Conservation (phyloP, 2,113 vertebrate species). For the Amphiprion ocellaris region DNA sequence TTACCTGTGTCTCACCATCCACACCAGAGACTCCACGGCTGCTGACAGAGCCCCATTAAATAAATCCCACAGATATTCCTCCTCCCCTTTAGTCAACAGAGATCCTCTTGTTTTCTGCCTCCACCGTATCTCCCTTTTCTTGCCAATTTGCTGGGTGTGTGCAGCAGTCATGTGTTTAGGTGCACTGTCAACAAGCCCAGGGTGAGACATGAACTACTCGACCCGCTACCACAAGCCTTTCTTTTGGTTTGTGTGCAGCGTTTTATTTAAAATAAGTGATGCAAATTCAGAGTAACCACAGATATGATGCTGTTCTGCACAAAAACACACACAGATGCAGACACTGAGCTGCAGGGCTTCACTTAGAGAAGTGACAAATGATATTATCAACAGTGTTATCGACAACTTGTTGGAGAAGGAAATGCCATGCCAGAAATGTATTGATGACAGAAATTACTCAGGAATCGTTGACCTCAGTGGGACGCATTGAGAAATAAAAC, state of each 20-base stretch:
- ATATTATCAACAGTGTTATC: slow-evolving; percentile 31
- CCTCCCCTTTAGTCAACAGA: slow-evolving; percentile 63
- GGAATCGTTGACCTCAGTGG: slow-evolving; percentile 38
- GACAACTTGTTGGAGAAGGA: slow-evolving; percentile 52
- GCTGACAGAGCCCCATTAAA: slow-evolving; percentile 33
- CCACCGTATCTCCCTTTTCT: slow-evolving; percentile 30
- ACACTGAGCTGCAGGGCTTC: slow-evolving; percentile 12
- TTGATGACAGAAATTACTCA: slow-evolving; percentile 35
- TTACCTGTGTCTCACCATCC: slow-evolving; percentile 40
- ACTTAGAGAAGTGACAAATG: slow-evolving; percentile 34
- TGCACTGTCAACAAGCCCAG: slow-evolving; percentile 21
- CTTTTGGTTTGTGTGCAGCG: neutral
- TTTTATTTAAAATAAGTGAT: slow-evolving; percentile 3
- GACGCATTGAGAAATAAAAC: slow-evolving; percentile 9
- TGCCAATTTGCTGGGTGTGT: slow-evolving; percentile 20
- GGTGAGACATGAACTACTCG: slow-evolving; percentile 24
- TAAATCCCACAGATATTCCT: slow-evolving; percentile 51
- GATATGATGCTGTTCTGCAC: neutral
- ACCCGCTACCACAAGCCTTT: slow-evolving; percentile 3
- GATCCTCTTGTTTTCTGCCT: slow-evolving; percentile 56
- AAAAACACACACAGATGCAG: neutral
- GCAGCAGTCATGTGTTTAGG: slow-evolving; percentile 57
- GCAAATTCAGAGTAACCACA: neutral
- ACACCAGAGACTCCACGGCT: slow-evolving; percentile 19
- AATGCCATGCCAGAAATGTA: slow-evolving; percentile 45